These are phyloP conservation scores for Scaeva pyrastri DNA, from an alignment of 2,888 invertebrate genomes.

Conservation along the genomic window DNA sequence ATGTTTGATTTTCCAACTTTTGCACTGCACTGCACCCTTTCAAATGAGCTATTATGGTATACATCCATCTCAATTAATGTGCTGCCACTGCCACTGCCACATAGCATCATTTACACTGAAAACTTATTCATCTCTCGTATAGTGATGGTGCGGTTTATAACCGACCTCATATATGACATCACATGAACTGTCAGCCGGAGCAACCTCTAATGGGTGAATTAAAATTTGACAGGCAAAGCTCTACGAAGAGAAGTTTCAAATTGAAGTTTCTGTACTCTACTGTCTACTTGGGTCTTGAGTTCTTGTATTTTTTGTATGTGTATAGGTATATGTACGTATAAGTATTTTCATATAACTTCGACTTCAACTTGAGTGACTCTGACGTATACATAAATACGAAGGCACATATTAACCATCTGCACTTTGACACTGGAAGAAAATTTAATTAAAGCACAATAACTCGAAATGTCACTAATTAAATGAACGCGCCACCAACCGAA, in stretches of 20 bases:
- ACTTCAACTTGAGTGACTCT: background rate
- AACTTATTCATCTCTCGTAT: conserved; percentile 34
- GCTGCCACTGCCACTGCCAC: background rate
- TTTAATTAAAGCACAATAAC: conserved; percentile 68
- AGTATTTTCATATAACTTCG: background rate
- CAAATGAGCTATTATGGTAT: conserved; percentile 44
- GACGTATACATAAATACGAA: background rate
- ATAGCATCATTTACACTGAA: background rate
- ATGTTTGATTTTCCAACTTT: conserved; percentile 52
- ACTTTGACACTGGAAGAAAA: conserved; percentile 65
- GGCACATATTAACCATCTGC: conserved; percentile 36
- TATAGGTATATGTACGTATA: background rate
- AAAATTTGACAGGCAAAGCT: conserved; percentile 43
- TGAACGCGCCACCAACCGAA: conserved; percentile 40
- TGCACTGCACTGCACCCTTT: conserved; percentile 14
- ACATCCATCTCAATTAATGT: conserved; percentile 60
- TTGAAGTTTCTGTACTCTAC: conserved; percentile 7
- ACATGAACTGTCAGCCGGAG: background rate
- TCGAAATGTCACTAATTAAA: conserved; percentile 69
- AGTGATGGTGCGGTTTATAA: background rate
- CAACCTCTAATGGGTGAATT: conserved; percentile 33
- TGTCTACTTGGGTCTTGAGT: background rate
- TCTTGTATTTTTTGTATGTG: background rate
- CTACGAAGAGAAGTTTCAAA: conserved; percentile 32
- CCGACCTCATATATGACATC: conserved; percentile 2